These are phyloP conservation scores for Halocaridina rubra DNA, from an alignment of 2,888 invertebrate genomes.

Conservation along the genomic window DNA sequence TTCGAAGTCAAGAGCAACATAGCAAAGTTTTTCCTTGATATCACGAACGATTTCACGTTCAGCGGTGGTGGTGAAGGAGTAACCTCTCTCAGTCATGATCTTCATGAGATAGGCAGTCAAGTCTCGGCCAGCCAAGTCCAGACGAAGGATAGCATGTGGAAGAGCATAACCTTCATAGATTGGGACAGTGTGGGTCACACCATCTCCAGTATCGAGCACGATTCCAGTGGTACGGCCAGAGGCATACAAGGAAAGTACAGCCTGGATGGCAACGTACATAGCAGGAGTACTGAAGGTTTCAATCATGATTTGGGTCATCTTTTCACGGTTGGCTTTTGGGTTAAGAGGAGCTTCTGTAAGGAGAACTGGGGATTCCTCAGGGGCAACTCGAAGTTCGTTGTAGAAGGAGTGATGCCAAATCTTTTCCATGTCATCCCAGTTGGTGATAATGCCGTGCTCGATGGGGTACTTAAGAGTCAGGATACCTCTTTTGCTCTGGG, in stretches of 20 bases:
- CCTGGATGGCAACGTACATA: background rate
- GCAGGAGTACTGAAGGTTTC: background rate
- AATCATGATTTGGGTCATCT: background rate
- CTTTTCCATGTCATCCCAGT: constrained; percentile 99
- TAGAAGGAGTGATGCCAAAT: constrained; percentile 99
- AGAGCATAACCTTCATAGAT: constrained; percentile 72
- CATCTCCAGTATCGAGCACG: constrained; percentile 35
- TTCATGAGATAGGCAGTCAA: constrained; percentile 80
- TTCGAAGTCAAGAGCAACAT: no score
- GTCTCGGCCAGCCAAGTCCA: constrained; percentile 95
- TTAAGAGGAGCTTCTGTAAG: background rate
- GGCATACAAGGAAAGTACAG: constrained; percentile 69
- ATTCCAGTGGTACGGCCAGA: constrained; percentile 67
- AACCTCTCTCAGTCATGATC: constrained; percentile 48
- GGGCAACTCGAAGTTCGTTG: constrained; percentile 95
- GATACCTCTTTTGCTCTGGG: constrained; percentile 73
- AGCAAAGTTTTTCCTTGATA: no score
- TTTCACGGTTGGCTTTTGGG: background rate
- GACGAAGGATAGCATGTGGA: constrained; percentile 94
- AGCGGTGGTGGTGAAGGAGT: constrained; percentile 51
- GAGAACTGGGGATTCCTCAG: constrained; percentile 80
- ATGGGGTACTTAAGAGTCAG: constrained; percentile 58
- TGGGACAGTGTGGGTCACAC: constrained; percentile 41
- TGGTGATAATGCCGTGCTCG: constrained; percentile 71
- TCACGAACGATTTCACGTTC: constrained; percentile 46